phyloP scores from a whole-genome alignment of 2,797 vertebrate genomes.

The Hybognathus amarus region DNA sequence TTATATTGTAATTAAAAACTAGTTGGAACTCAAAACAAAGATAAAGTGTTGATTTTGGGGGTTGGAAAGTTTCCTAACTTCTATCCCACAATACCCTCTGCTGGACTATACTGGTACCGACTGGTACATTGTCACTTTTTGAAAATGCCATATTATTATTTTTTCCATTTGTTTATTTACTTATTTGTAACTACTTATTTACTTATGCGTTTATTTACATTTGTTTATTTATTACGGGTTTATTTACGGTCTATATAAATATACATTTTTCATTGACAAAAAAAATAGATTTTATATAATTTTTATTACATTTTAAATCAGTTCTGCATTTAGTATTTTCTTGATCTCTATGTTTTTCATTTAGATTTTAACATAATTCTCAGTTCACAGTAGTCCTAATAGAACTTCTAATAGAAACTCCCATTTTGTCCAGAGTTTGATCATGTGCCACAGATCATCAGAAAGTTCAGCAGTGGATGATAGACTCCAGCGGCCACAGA shows the following conservation, averaged over 20 bases:
- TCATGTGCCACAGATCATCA: background rate
- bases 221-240: too few relatives aligned
- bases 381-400: background rate
- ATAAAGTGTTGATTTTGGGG: background rate
- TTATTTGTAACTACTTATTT: too few relatives aligned
- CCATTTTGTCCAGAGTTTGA: background rate
- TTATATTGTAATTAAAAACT: background rate
- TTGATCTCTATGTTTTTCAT: background rate
- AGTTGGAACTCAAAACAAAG: background rate
- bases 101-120: background rate
- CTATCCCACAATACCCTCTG: conserved; percentile 28
- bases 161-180: too few relatives aligned
- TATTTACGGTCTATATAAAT: too few relatives aligned
- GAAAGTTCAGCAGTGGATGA: background rate
- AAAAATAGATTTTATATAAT: too few relatives aligned
- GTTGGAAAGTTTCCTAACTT: background rate
- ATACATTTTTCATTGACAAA: too few relatives aligned
- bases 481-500: background rate
- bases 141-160: background rate
- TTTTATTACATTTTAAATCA: background rate
- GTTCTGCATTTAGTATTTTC: background rate
- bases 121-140: background rate
- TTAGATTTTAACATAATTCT: background rate
- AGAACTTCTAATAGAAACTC: background rate
- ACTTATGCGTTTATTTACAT: too few relatives aligned